phyloP scores from a whole-genome alignment of 2,113 vertebrate species.

The Zingel zingel region DNA sequence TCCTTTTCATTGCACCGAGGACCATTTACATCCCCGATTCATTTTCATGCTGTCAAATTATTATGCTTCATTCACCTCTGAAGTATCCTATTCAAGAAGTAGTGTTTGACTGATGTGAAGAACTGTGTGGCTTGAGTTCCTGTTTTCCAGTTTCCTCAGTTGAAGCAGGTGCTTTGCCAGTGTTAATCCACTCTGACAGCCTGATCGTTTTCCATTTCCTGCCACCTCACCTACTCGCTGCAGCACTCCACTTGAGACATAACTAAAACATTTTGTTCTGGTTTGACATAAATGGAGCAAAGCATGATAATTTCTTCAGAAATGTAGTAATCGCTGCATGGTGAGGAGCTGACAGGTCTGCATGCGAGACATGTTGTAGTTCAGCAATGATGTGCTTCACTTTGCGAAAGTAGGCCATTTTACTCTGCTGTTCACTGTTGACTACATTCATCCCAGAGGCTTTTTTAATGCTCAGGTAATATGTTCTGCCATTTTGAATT shows the following conservation, averaged over 20 bases:
- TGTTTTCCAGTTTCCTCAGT: constrained; percentile 41
- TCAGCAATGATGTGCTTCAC: not conserved
- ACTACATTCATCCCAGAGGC: constrained; percentile 20
- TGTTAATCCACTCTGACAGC: constrained; percentile 75
- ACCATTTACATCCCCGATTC: constrained; percentile 25
- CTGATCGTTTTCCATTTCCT: constrained; percentile 74
- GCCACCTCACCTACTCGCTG: constrained; percentile 64
- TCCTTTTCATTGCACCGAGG: constrained; percentile 26
- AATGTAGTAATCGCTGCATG: constrained; percentile 56
- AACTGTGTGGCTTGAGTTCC: constrained; percentile 46
- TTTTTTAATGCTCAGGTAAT: constrained; percentile 32
- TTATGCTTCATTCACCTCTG: constrained; percentile 48
- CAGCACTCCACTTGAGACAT: constrained; percentile 60
- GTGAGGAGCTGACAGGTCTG: constrained; percentile 31
- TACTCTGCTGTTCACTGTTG: constrained; percentile 13
- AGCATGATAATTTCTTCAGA: constrained; percentile 53
- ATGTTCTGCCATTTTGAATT: constrained; percentile 9
- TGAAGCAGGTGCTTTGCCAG: constrained; percentile 51
- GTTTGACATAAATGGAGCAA: constrained; percentile 66
- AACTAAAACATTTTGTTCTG: constrained; percentile 50
- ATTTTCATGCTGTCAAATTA: constrained; percentile 66
- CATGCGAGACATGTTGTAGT: constrained; percentile 31
- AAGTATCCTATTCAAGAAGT: constrained; percentile 31
- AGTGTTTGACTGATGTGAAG: constrained; percentile 42
- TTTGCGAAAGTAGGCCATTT: constrained; percentile 52